Base-by-base conservation (phyloP, 2,888 invertebrate genomes). In the Thymelicus sylvestris region DNA sequence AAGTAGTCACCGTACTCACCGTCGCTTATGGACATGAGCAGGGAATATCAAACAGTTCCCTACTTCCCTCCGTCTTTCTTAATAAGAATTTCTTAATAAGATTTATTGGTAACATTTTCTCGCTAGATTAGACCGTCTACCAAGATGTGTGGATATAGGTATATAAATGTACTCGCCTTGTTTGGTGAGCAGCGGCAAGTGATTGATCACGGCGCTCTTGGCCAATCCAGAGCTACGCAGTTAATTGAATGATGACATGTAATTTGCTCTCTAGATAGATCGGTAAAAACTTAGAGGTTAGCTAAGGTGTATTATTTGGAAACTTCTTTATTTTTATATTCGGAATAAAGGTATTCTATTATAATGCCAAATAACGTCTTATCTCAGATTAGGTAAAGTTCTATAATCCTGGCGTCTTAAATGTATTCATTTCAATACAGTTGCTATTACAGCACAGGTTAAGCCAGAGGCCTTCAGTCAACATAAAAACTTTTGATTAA, bases 201-300 rank as follows among this genome's bases (percentile, higher is more conserved):
- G 70, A 70, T 70, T 70, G 70, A 70, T 70, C 65, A 50, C 19
- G 48, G 47, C 48, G n/a, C 50, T n/a, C 50, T 65, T 50, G 50
- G 41, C 59, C 69, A 59, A 59, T 70, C 65, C 24, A 59, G 24
- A 60, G 60, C 48, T 39, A 50, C 65, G 31, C 50, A 48, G 70
- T 65, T 70, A 70, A 70, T 70, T 70, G 70, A 70, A 65, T 70
- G 65, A 65, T 70, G 65, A 65, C 70, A 52, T 65, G 50, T 70
- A 70, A 70, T 70, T 70, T 60, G 50, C 64, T 50, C 47, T 24
- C 24, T 38, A 65, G 48, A 65, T 65, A 70, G 64, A 69, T 69
- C 59, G 41, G 39, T 57, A 64, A 59, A 69, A 69, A 48, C 52
- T 13, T 67, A 61, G 52, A 52, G 52, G 12, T 57, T 57, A 13